Evolutionary conservation across 2,113 vertebrate genomes (phyloP).

Genomic region (Grallaria varia): DNA sequence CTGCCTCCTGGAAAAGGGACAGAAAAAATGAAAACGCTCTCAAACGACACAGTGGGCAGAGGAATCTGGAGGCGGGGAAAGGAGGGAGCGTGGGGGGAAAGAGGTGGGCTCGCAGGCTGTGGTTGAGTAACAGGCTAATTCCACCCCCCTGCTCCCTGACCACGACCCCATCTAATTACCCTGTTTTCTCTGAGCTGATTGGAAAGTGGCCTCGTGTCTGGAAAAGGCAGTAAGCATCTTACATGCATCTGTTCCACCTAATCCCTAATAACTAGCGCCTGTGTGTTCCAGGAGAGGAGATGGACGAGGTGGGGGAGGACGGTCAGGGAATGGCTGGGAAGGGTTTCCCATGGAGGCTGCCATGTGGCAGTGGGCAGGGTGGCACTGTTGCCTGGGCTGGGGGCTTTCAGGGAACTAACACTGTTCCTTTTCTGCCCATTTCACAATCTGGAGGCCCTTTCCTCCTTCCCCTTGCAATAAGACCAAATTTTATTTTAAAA

Average conservation of each 20-base stretch:
- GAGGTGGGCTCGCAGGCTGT: neutral
- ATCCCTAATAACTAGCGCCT: constrained; percentile 62
- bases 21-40: neutral
- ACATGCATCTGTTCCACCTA: constrained; percentile 70
- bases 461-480: neutral
- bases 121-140: constrained; percentile 32
- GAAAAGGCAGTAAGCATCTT: constrained; percentile 73
- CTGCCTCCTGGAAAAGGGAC: constrained; percentile 29
- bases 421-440: neutral
- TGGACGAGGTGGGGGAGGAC: neutral
- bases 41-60: neutral
- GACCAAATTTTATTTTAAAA: neutral
- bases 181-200: constrained; percentile 66
- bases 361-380: neutral
- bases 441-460: neutral
- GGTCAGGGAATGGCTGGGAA: neutral
- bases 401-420: neutral
- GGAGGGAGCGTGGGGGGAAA: neutral
- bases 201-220: constrained; percentile 70
- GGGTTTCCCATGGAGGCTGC: constrained; percentile 12
- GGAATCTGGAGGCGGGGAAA: neutral
- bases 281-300: constrained; percentile 29
- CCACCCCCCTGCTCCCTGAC: neutral
- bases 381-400: neutral
- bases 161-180: constrained; percentile 55